A percentile compares a stretch with the other conserved stretches of the same genome.
Evolutionary conservation across 2,888 invertebrate species (phyloP).

Genomic region (Chaitophorus viminalis): DNA sequence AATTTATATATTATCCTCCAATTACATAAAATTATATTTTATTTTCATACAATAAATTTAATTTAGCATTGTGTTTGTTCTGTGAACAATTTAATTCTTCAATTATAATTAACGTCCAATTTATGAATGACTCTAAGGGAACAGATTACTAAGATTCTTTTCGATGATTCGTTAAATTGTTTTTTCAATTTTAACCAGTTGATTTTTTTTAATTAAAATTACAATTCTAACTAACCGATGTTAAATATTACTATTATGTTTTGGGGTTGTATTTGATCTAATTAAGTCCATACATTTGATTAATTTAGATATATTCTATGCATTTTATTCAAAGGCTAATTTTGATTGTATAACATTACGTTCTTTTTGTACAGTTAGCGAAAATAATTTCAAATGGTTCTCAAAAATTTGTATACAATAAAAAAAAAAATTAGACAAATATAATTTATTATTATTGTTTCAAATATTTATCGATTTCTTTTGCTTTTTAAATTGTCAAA

Average conservation of each 20-base stretch:
- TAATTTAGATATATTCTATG: neutral
- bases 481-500: constrained; percentile 22
- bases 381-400: neutral
- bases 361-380: neutral
- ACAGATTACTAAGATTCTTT: constrained; percentile 19
- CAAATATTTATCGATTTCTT: constrained; percentile 15
- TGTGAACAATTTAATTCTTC: neutral
- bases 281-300: neutral
- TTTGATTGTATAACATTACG: neutral
- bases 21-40: neutral
- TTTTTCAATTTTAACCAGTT: constrained; percentile 15
- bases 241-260: neutral
- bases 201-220: constrained; percentile 1
- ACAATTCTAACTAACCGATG: neutral
- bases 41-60: neutral
- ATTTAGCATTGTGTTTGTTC: neutral
- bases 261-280: neutral
- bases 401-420: constrained; percentile 4
- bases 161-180: neutral
- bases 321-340: neutral
- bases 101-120: constrained; percentile 27
- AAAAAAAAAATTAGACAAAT: neutral
- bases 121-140: constrained; percentile 33
- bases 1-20: neutral
- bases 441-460: neutral